A percentile compares a stretch with the other conserved stretches of the same genome.
These are phyloP conservation scores for Vollenhovia emeryi DNA, from an alignment of 1,140 invertebrate genomes.

Conservation along the genomic window DNA sequence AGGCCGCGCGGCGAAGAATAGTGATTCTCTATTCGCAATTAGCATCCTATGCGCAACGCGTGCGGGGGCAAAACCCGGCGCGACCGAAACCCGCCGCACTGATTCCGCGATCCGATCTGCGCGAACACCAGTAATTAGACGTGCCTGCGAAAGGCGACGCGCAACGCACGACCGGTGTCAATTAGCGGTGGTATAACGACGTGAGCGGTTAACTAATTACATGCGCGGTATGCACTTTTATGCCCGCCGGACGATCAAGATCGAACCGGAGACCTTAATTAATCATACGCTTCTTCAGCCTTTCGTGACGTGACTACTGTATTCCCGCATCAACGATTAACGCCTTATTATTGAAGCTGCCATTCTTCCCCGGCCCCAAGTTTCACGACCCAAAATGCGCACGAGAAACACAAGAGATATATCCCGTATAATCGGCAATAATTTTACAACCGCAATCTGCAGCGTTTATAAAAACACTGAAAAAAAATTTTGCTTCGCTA, in stretches of 20 bases:
- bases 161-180: slow-evolving; percentile 41
- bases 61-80: neutral
- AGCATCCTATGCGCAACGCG: slow-evolving; percentile 39
- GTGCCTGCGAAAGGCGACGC: slow-evolving; percentile 38
- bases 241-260: slow-evolving; percentile 20
- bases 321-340: slow-evolving; percentile 9
- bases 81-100: neutral
- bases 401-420: neutral
- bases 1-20: slow-evolving; percentile 19
- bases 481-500: too few relatives aligned
- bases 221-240: slow-evolving; percentile 23
- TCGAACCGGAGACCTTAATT: slow-evolving; percentile 21
- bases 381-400: neutral
- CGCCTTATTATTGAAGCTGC: neutral
- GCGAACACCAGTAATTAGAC: slow-evolving; percentile 39
- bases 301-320: slow-evolving; percentile 30
- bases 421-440: neutral
- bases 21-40: slow-evolving; percentile 24
- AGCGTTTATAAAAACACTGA: neutral
- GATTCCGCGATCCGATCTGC: slow-evolving; percentile 31
- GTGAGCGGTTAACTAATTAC: slow-evolving; percentile 52
- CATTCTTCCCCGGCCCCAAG: neutral
- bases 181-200: slow-evolving; percentile 45
- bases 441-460: neutral
- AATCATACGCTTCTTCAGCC: slow-evolving; percentile 29